Evolutionary conservation across 1,140 invertebrate species (phyloP).

Genomic region (Lordiphosa collinella): DNA sequence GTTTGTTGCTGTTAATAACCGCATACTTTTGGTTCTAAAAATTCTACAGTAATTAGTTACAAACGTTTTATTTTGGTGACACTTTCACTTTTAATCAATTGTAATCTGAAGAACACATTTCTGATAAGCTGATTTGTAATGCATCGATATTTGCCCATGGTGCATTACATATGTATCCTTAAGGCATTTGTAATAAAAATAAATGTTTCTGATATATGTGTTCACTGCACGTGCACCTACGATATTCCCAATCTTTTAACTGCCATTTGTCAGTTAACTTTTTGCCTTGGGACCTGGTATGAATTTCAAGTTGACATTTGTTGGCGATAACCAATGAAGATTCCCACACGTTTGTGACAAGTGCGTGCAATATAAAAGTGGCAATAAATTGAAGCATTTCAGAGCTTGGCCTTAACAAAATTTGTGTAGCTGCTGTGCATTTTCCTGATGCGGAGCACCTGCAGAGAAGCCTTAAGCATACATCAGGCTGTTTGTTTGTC

Average conservation of each 20-base stretch:
- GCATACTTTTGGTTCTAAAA: too few relatives aligned
- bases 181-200: slow-evolving; percentile 10
- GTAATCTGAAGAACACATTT: too few relatives aligned
- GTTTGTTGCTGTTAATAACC: too few relatives aligned
- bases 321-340: slow-evolving; percentile 4
- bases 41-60: too few relatives aligned
- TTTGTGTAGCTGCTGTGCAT: not conserved
- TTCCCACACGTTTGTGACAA: slow-evolving; percentile 29
- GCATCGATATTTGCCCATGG: too few relatives aligned
- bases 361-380: slow-evolving; percentile 30
- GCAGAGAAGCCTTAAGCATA: too few relatives aligned
- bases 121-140: not conserved
- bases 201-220: not conserved
- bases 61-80: too few relatives aligned
- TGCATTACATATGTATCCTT: too few relatives aligned
- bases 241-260: slow-evolving; percentile 34
- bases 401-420: slow-evolving; percentile 9
- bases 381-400: slow-evolving; percentile 37
- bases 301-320: slow-evolving; percentile 20
- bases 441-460: not conserved
- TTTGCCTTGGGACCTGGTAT: slow-evolving; percentile 23
- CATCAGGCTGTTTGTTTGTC: too few relatives aligned
- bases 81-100: too few relatives aligned
- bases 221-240: slow-evolving; percentile 14
- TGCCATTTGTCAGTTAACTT: slow-evolving; percentile 35